A percentile compares a stretch with the other conserved stretches of the same genome.
phyloP scores from a whole-genome alignment of 2,797 vertebrate species.

The Ctenopoma kingsleyae region DNA sequence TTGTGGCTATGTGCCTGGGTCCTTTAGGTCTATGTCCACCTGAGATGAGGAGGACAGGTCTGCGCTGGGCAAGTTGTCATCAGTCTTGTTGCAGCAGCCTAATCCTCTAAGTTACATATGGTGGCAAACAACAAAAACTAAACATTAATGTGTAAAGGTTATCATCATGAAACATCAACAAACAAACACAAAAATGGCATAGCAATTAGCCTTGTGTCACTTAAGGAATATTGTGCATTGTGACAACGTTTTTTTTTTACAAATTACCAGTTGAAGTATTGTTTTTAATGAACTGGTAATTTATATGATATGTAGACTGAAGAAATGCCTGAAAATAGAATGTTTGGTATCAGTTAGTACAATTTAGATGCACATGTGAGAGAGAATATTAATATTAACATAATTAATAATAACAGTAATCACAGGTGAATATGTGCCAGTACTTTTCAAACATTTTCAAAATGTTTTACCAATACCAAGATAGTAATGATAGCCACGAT shows the following conservation, averaged over 20 bases:
- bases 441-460: too few species aligned
- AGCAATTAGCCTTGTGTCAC: background rate
- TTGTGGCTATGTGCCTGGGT: conserved; percentile 23
- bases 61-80: conserved; percentile 27
- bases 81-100: conserved; percentile 23
- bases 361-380: too few species aligned
- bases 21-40: conserved; percentile 34
- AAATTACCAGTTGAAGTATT: background rate
- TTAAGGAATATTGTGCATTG: background rate
- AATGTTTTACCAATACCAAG: too few species aligned
- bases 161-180: background rate
- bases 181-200: background rate
- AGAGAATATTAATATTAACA: too few species aligned
- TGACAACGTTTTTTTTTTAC: background rate
- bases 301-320: background rate
- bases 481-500: too few species aligned
- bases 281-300: background rate
- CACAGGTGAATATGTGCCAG: too few species aligned
- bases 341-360: too few species aligned
- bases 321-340: background rate
- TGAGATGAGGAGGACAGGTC: conserved; percentile 24
- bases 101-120: background rate
- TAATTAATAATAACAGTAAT: too few species aligned
- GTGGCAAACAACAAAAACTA: background rate
- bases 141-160: conserved; percentile 1